Conservation (phyloP, 2,797 vertebrate genomes). For the Coregonus suidteri region DNA sequence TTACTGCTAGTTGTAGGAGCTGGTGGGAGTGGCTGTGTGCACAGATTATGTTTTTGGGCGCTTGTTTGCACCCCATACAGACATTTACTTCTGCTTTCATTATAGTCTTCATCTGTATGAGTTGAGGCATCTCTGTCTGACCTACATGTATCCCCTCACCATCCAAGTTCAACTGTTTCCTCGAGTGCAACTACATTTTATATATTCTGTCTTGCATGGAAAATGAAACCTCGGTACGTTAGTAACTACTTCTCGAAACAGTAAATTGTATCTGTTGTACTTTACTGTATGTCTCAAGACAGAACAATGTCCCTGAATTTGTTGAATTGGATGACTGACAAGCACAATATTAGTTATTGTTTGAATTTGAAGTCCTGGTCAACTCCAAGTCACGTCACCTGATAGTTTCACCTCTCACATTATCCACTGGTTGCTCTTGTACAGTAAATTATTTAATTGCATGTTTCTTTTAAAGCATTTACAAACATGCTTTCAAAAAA, state of each 20-base stretch:
- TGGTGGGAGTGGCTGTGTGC: conserved; percentile 59
- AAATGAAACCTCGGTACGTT: conserved; percentile 52
- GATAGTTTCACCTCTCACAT: conserved; percentile 52
- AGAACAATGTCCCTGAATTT: conserved; percentile 10
- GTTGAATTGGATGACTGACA: conserved; percentile 38
- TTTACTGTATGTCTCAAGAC: conserved; percentile 20
- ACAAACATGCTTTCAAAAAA: conserved; percentile 57
- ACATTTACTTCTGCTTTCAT: conserved; percentile 47
- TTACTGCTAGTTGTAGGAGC: conserved; percentile 57
- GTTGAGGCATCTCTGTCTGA: conserved; percentile 39
- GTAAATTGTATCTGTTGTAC: conserved; percentile 27
- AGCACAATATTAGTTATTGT: conserved; percentile 49
- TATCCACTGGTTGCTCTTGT: conserved; percentile 63
- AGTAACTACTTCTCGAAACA: conserved; percentile 35
- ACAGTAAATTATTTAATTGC: conserved; percentile 77
- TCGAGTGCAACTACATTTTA: conserved; percentile 50
- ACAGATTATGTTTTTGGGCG: conserved; percentile 31
- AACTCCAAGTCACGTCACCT: conserved; percentile 35
- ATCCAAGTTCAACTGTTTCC: conserved; percentile 37
- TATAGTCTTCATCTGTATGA: conserved; percentile 42
- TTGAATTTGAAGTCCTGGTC: conserved; percentile 47
- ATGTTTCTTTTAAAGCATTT: conserved; percentile 65
- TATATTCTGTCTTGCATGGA: conserved; percentile 40
- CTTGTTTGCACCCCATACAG: conserved; percentile 30
- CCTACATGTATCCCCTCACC: conserved; percentile 34